Conservation (phyloP, 2,113 vertebrate genomes). For the Ophiodon elongatus region DNA sequence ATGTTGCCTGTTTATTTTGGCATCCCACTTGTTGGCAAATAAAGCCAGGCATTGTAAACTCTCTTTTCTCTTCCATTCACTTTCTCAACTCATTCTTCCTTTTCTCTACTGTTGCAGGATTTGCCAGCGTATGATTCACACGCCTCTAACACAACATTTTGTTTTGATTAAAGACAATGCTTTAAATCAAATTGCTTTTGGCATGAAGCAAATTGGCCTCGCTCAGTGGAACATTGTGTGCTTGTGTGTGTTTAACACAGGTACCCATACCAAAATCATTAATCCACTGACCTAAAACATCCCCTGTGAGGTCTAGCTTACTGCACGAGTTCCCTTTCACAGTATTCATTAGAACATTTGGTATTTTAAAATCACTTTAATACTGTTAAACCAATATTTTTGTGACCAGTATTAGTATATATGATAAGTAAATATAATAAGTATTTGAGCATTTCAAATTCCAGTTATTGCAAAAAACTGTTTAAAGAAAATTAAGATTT, state of each 20-base stretch:
- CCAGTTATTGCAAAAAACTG: not conserved
- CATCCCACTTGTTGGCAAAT: slow-evolving; percentile 15
- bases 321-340: not conserved
- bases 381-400: not conserved
- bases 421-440: too few species aligned
- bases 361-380: not conserved
- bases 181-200: slow-evolving; percentile 15
- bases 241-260: slow-evolving; percentile 12
- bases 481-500: not conserved
- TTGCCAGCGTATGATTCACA: slow-evolving; percentile 7
- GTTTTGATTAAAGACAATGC: slow-evolving; percentile 37
- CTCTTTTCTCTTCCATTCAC: slow-evolving; percentile 5
- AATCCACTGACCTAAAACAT: not conserved
- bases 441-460: not conserved
- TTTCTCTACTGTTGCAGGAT: slow-evolving; percentile 3
- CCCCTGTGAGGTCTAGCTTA: not conserved
- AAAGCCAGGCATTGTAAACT: slow-evolving; percentile 41
- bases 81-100: not conserved
- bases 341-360: not conserved
- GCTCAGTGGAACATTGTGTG: slow-evolving; percentile 11
- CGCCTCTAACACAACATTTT: slow-evolving; percentile 23
- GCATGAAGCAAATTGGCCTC: not conserved
- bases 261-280: slow-evolving; percentile 1
- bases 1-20: slow-evolving; percentile 43
- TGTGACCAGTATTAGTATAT: too few species aligned